Evolutionary conservation across 2,888 invertebrate genomes (phyloP), one percentile per base, ranked within the genome.

Genomic region (Scaeva pyrastri): DNA sequence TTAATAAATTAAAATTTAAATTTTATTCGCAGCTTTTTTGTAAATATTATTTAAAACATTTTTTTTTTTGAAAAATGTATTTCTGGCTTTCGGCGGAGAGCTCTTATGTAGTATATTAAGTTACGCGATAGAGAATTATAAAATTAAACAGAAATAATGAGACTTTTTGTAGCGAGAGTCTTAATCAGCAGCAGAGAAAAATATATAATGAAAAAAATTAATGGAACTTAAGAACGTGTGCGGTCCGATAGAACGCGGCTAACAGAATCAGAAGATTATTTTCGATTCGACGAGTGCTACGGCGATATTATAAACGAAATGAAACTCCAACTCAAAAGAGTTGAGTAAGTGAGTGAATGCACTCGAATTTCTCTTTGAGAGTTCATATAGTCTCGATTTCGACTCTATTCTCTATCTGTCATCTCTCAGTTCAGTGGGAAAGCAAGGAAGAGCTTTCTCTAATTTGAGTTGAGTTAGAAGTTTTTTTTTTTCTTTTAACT

Each of bases 211-310:
- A 31, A 31, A 75, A 73, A 85, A 80, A 68, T 50, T 52, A 41
- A 75, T 62, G 66, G 64, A 72, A 66, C 26, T 66, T 31, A 66
- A 81, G 31, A 86, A 86, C 86, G 77, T 82, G 82, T 60, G 41
- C 86, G 77, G 60, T 74, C 66, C 77, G 82, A 58, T 74, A 74
- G 58, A 74, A 86, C 86, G 86, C 86, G 86, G 78, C 74, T 86
- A 86, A 82, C 86, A 86, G 82, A 86, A 82, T 81, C 86, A 86
- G 77, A 82, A 82, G 74, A 82, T 78, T 86, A 82, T 73, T 71
- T 86, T 82, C 70, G 81, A 86, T 81, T 81, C n/a, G 31, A 52
- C 74, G 60, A 86, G 71, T 86, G 64, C 52, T 77, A 48, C 39
- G 36, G 48, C 60, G 72, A 72, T 81, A 58, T 31, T 81, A 72